phyloP scores from a whole-genome alignment of 1,140 invertebrate genomes.

The Psix sp. region DNA sequence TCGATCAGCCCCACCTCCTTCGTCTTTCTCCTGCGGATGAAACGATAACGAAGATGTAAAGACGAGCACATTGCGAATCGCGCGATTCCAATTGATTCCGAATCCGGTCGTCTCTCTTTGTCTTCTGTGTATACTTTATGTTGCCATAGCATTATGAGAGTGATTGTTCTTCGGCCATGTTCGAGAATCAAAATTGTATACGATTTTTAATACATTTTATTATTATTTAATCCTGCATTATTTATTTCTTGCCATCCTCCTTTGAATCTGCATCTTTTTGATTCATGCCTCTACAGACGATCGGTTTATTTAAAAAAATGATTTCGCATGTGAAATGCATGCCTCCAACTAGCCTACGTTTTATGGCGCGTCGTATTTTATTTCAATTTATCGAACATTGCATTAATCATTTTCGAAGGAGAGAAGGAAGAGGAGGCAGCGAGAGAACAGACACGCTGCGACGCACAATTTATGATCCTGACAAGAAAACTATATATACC shows the following conservation, averaged over 20 bases:
- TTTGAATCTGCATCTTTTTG: too few relatives aligned
- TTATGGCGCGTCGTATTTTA: conserved; percentile 51
- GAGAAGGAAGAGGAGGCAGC: conserved; percentile 35
- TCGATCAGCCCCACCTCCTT: conserved; percentile 54
- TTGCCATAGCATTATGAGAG: conserved; percentile 69
- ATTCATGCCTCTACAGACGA: too few relatives aligned
- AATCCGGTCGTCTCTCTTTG: conserved; percentile 59
- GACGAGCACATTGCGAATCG: conserved; percentile 27
- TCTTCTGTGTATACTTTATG: conserved; percentile 66
- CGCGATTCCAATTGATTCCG: conserved; percentile 44
- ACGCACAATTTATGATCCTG: conserved; percentile 66
- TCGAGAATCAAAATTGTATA: conserved; percentile 76
- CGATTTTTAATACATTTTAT: conserved; percentile 77
- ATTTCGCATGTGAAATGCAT: too few relatives aligned
- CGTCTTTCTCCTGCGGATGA: conserved; percentile 30
- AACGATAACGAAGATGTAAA: conserved; percentile 14
- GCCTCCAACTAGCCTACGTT: conserved; percentile 23
- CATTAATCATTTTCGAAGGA: conserved; percentile 57
- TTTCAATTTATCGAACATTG: conserved; percentile 56
- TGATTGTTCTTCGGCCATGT: conserved; percentile 63
- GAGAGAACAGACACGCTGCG: conserved; percentile 45
- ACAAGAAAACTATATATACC: conserved; percentile 58
- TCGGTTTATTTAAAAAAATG: conserved; percentile 17
- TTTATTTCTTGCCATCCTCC: conserved; percentile 14
- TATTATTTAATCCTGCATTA: conserved; percentile 71